phyloP scores from a whole-genome alignment of 2,113 vertebrate genomes.

The Podilymbus podiceps region DNA sequence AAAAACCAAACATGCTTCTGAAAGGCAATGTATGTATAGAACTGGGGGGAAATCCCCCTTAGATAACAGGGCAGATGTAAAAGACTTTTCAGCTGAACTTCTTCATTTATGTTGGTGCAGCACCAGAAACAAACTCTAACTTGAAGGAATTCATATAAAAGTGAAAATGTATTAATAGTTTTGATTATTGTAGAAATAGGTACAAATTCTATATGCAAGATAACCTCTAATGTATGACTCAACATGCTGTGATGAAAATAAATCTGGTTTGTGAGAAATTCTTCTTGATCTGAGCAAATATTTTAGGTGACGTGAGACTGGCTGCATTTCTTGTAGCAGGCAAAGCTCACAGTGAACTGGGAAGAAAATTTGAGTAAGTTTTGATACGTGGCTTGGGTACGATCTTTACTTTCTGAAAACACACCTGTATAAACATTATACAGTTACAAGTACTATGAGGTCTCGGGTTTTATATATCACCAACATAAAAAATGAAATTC shows the following conservation, averaged over 20 bases:
- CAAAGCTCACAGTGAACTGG: not conserved
- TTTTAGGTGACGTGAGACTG: not conserved
- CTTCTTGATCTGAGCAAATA: not conserved
- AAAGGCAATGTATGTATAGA: not conserved
- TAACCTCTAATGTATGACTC: not conserved
- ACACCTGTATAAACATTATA: not conserved
- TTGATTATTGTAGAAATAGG: not conserved
- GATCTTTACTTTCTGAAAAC: not conserved
- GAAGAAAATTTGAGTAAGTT: not conserved
- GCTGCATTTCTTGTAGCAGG: not conserved
- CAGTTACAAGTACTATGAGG: not conserved
- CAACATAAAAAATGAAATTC: not conserved
- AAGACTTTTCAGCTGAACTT: not conserved
- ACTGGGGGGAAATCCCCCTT: not conserved
- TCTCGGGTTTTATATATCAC: not conserved
- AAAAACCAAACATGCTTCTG: not conserved
- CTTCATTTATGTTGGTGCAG: not conserved
- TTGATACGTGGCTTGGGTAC: not conserved
- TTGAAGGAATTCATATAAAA: not conserved
- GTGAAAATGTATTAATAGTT: not conserved
- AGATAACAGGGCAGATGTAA: not conserved
- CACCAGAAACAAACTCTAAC: not conserved
- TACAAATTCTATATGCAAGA: not conserved
- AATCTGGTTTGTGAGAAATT: not conserved
- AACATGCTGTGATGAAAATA: not conserved